These are phyloP conservation scores for Torymus aiolomorphi DNA, from an alignment of 2,888 invertebrate species.

Conservation along the genomic window DNA sequence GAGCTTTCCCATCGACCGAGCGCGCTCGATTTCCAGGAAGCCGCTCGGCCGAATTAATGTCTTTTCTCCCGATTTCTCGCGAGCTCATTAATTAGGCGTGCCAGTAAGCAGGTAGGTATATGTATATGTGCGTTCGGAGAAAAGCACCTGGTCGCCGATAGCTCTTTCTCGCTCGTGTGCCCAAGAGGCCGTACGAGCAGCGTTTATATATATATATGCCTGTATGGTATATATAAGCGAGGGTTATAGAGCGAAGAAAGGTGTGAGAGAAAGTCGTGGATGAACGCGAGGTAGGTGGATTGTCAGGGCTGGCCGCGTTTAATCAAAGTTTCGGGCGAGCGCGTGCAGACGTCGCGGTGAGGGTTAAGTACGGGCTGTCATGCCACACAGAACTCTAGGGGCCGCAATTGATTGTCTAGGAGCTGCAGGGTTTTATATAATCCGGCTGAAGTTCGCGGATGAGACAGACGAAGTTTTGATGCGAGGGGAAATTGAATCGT, in stretches of 20 bases:
- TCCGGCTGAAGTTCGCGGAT: not conserved
- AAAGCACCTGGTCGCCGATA: constrained; percentile 21
- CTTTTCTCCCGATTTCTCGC: constrained; percentile 45
- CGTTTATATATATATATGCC: too few relatives aligned
- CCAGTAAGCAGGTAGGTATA: not conserved
- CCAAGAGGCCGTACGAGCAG: not conserved
- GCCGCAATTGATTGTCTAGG: too few relatives aligned
- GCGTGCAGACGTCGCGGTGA: not conserved
- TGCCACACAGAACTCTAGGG: not conserved
- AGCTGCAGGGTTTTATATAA: not conserved
- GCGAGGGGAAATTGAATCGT: too few relatives aligned
- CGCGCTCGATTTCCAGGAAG: constrained; percentile 55
- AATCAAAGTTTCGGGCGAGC: constrained; percentile 40
- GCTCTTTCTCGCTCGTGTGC: not conserved
- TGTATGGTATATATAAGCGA: too few relatives aligned
- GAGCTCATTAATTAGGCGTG: constrained; percentile 40
- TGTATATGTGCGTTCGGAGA: constrained; percentile 23
- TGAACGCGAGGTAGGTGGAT: not conserved
- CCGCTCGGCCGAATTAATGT: constrained; percentile 55
- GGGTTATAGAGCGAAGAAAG: not conserved
- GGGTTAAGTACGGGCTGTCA: constrained; percentile 23
- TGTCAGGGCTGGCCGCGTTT: constrained; percentile 1
- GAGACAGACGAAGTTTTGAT: too few relatives aligned
- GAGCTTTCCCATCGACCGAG: too few relatives aligned
- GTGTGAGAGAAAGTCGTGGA: not conserved